Evolutionary conservation across 2,888 invertebrate genomes (phyloP).

Genomic region (Malthinus flaveolus): DNA sequence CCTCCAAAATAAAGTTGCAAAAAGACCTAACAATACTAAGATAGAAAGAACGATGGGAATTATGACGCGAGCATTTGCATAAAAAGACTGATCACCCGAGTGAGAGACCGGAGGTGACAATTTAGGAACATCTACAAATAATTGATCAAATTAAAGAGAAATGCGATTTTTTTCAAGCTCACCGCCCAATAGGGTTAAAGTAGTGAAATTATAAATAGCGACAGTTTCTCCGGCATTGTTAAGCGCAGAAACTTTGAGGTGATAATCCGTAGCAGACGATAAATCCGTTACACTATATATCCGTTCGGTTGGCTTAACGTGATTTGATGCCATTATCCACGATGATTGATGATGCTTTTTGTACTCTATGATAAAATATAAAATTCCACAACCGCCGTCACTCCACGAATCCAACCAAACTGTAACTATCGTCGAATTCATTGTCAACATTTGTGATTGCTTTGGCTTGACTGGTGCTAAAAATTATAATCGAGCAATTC

Average conservation of each 20-base stretch:
- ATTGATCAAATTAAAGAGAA: background rate
- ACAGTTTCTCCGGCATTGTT: conserved; percentile 86
- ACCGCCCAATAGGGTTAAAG: conserved; percentile 77
- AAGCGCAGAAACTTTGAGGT: conserved; percentile 75
- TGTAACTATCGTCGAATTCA: conserved; percentile 84
- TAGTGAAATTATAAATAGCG: conserved; percentile 83
- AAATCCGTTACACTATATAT: conserved; percentile 80
- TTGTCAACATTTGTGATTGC: conserved; percentile 78
- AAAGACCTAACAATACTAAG: conserved; percentile 66
- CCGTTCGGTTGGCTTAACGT: conserved; percentile 79
- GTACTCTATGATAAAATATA: conserved; percentile 84
- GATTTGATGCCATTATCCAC: conserved; percentile 81
- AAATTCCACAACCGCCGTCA: conserved; percentile 85
- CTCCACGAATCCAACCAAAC: conserved; percentile 88
- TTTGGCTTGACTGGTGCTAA: conserved; percentile 77
- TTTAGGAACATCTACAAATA: conserved; percentile 62
- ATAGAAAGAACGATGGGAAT: conserved; percentile 69
- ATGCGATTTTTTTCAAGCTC: conserved; percentile 41
- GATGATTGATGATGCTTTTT: conserved; percentile 65
- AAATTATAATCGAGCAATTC: conserved; percentile 29
- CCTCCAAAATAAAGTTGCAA: conserved; percentile 72
- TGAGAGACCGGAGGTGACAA: conserved; percentile 69
- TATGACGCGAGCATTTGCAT: conserved; percentile 66
- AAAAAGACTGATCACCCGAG: conserved; percentile 66
- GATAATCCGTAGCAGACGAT: conserved; percentile 74